Base-by-base conservation (phyloP, 2,888 invertebrate species). In the Temnothorax unifasciatus region DNA sequence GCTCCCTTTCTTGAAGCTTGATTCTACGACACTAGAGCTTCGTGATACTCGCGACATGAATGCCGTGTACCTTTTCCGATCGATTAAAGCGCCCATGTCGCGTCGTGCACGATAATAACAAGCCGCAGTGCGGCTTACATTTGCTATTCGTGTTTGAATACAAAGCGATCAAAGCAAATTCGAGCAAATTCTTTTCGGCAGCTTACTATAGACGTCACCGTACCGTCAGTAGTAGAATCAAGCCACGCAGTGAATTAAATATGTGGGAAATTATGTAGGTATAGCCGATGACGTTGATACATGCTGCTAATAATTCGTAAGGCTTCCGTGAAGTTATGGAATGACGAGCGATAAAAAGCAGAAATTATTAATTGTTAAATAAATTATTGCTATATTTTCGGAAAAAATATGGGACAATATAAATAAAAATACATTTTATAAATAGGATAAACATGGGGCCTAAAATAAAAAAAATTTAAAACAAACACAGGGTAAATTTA, bases 1-100 rank as follows among this genome's bases (percentile, higher is more conserved):
- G 85, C 29, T n/a, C 41, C 44, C 61, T 84, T 83, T 63, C 63
- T 81, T 54, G 66, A 89, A 89, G 85, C 87, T 87, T 87, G 89
- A 85, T 87, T 87, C 89, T 59, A 73, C 41, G 29, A 57, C 61
- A 68, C 18, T 57, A 68, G 11, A 68, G 38, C 50, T 82, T 64
- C 68, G 79, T 79, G 79, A 79, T 73, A 59, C 21, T 59, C 21
- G 57, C 44, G 21, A 79, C 34, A 47, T n/a, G 25, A 79, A 73
- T 59, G 59, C 47, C 47, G 44, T 44, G 18, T 74, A 38, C 59
- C 8, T 59, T 59, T 71, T 59, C 18, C 13, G 59, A 79, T 79
- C 79, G 79, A 79, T 73, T 47, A 79, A 71, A 79, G 47, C 44
- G 44, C n/a, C 34, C 34, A 21, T 71, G 34, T 71, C 71, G 34